These are phyloP conservation scores for Phalanger gymnotis DNA, from an alignment of 2,797 vertebrate genomes.

Conservation along the genomic window DNA sequence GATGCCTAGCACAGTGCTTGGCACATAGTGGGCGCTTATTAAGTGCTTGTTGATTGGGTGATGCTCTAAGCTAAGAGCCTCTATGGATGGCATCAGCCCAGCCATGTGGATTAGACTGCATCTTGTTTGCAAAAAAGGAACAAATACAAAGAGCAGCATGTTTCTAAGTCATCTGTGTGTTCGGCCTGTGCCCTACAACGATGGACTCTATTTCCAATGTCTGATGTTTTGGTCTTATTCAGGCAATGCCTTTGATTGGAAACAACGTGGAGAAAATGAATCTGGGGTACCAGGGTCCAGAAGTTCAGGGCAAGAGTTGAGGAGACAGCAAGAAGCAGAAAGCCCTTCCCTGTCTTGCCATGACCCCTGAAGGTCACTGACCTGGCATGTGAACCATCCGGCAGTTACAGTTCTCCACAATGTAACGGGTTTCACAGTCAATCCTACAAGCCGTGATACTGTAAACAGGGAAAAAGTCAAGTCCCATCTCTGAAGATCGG, in stretches of 20 bases:
- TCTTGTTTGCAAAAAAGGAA: slow-evolving; percentile 28
- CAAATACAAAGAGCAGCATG: slow-evolving; percentile 52
- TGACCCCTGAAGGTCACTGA: slow-evolving; percentile 73
- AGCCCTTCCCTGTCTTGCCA: not conserved
- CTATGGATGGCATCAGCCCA: not conserved
- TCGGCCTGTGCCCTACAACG: not conserved
- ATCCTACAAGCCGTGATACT: slow-evolving; percentile 97
- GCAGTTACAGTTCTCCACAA: slow-evolving; percentile 99
- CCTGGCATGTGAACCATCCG: slow-evolving; percentile 99
- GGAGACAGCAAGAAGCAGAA: not conserved
- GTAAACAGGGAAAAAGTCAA: slow-evolving; percentile 96
- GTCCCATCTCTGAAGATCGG: slow-evolving; percentile 92
- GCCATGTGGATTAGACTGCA: slow-evolving; percentile 14
- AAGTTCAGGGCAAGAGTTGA: not conserved
- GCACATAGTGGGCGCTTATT: not conserved
- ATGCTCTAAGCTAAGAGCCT: not conserved
- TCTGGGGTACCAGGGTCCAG: not conserved
- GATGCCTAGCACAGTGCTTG: not conserved
- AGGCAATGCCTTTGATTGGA: not conserved
- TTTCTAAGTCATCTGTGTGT: not conserved
- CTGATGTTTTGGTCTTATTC: not conserved
- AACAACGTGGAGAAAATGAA: not conserved
- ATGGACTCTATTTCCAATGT: not conserved
- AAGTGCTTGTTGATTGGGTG: not conserved
- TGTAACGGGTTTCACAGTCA: slow-evolving; percentile 98